Evolutionary conservation across 2,888 invertebrate species (phyloP), one percentile per base, ranked within the genome.

Genomic region (Stratiomys singularior): DNA sequence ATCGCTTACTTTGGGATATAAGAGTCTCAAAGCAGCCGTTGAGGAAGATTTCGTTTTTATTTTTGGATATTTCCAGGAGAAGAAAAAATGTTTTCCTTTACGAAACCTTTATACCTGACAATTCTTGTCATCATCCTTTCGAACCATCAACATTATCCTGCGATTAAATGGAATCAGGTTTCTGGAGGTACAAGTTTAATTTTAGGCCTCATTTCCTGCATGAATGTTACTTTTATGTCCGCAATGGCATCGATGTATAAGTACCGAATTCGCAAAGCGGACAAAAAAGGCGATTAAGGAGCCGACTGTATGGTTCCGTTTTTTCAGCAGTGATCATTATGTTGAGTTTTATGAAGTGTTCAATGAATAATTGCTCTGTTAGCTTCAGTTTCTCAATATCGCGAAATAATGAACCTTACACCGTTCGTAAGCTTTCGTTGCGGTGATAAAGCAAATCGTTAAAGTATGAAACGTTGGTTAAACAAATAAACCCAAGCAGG

Each of bases 161-260:
- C 37, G 44, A 30, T 58, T 58, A 74, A 58, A 23, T 74, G 23
- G 58, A 74, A 37, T 74, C 74, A 58, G 37, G 25, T 69, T 23
- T 21, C 44, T 0, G 52, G 28, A 37, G 30, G 21, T 60, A 37
- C 30, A 60, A 74, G 67, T 77, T 79, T 77, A 77, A 77, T 79
- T 79, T 79, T 74, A 76, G 76, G 74, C 67, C 56, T 58, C 79
- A 77, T 79, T 79, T 77, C 77, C 52, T 66, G 67, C 37, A 66
- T 77, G 77, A 77, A 77, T 77, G 77, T 79, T 77, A 74, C 79
- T 74, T 79, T 77, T 74, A 79, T 72, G 64, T 74, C 30, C 15
- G 27, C 28, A 58, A 25, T 52, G n/a, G 64, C 76, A 71, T 15
- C 52, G 18, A 60, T 23, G 63, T 60, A 27, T 27, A 71, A 76